phyloP scores from a whole-genome alignment of 2,797 vertebrate species.

The Pseudotriccus pelzelni region DNA sequence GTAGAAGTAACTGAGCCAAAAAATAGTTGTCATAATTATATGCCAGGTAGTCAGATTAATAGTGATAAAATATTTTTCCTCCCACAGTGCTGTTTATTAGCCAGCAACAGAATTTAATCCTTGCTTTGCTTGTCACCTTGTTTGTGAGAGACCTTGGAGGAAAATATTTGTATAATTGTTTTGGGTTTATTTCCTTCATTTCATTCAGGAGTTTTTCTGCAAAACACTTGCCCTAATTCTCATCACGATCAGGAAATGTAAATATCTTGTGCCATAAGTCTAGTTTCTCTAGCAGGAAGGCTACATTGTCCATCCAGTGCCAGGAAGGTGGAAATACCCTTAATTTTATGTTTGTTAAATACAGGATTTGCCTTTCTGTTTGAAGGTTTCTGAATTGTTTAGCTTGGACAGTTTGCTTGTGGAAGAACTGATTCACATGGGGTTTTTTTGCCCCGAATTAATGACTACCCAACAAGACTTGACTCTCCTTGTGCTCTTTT shows the following conservation, averaged over 20 bases:
- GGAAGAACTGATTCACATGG: background rate
- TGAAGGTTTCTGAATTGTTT: background rate
- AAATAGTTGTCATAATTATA: background rate
- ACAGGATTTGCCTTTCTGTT: background rate
- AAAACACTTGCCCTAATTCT: background rate
- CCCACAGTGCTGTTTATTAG: background rate
- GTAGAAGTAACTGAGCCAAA: background rate
- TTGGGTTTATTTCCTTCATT: background rate
- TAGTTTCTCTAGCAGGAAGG: background rate
- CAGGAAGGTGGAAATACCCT: background rate
- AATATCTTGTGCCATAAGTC: background rate
- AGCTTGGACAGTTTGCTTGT: background rate
- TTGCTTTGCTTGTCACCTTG: background rate
- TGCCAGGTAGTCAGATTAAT: background rate
- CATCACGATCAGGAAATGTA: background rate
- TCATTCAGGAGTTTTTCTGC: background rate
- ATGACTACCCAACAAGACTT: background rate
- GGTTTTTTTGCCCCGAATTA: background rate
- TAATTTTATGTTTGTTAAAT: background rate
- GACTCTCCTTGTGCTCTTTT: background rate
- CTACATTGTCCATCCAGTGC: background rate
- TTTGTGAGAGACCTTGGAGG: background rate
- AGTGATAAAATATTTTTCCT: background rate
- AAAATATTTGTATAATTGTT: background rate
- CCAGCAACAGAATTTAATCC: background rate